A percentile compares a stretch with the other conserved stretches of the same genome.
phyloP scores from a whole-genome alignment of 2,888 invertebrate genomes.

The Acronicta leporina region DNA sequence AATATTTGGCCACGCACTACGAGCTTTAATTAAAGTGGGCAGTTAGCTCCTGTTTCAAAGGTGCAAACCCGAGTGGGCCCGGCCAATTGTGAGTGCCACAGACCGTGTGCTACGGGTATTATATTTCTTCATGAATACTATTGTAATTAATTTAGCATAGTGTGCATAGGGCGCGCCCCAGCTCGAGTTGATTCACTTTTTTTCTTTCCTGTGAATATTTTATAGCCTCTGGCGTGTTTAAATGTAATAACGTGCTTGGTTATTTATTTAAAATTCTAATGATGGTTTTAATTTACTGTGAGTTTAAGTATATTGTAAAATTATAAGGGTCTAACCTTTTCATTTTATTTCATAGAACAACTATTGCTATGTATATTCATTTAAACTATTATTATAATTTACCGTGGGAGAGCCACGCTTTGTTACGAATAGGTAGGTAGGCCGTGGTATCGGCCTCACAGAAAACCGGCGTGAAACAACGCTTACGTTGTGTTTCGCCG shows the following conservation, averaged over 20 bases:
- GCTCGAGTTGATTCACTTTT: conserved; percentile 20
- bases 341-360: no score
- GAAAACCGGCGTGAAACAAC: no score
- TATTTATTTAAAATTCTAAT: conserved; percentile 37
- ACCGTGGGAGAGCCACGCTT: no score
- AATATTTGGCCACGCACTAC: conserved; percentile 22
- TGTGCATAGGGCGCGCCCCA: conserved; percentile 36
- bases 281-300: neutral
- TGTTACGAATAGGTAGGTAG: no score
- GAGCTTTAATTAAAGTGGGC: conserved; percentile 40
- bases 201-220: conserved; percentile 34
- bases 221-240: conserved; percentile 34
- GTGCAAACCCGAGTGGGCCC: conserved; percentile 38
- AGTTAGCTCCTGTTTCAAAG: conserved; percentile 27
- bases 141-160: conserved; percentile 49
- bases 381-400: no score
- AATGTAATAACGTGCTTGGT: conserved; percentile 23
- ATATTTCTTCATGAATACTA: conserved; percentile 48
- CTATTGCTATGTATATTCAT: no score
- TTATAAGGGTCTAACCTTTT: no score
- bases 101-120: conserved; percentile 20
- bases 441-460: no score
- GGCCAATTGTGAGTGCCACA: conserved; percentile 25
- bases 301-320: no score
- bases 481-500: no score